Conservation (phyloP, 2,113 vertebrate genomes). For the Axis porcinus region DNA sequence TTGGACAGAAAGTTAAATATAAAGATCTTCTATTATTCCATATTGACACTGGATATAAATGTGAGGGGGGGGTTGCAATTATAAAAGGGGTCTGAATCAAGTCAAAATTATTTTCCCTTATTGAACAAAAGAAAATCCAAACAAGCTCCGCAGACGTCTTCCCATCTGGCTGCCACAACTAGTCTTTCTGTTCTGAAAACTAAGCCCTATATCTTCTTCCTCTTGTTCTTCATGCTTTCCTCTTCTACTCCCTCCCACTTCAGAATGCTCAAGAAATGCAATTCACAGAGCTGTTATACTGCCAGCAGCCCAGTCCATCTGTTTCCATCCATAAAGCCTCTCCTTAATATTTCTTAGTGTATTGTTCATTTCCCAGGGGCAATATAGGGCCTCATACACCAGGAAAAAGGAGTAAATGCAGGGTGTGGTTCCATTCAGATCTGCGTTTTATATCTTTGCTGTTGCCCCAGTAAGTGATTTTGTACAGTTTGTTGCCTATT, state of each 20-base stretch:
- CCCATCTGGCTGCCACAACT: background rate
- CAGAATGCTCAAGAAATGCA: background rate
- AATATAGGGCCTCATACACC: background rate
- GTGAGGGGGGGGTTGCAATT: background rate
- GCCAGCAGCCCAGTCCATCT: background rate
- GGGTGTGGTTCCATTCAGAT: background rate
- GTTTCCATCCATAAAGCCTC: background rate
- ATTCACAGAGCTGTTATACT: background rate
- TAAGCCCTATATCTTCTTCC: background rate
- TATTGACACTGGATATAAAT: background rate
- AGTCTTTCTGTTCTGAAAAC: background rate
- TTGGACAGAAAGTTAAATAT: background rate
- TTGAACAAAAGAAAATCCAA: background rate
- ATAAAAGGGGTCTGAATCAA: background rate
- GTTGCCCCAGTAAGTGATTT: conserved; percentile 3
- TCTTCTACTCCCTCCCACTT: background rate
- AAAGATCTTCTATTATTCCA: background rate
- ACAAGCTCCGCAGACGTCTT: background rate
- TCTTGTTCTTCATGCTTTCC: background rate
- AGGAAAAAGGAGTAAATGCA: background rate
- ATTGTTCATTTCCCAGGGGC: conserved; percentile 21
- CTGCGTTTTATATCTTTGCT: background rate
- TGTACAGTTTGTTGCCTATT: conserved; percentile 21
- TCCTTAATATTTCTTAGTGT: conserved; percentile 2
- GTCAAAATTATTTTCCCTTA: background rate